Conservation (phyloP, 2,113 vertebrate species). For the Coptodon bakossiorum region DNA sequence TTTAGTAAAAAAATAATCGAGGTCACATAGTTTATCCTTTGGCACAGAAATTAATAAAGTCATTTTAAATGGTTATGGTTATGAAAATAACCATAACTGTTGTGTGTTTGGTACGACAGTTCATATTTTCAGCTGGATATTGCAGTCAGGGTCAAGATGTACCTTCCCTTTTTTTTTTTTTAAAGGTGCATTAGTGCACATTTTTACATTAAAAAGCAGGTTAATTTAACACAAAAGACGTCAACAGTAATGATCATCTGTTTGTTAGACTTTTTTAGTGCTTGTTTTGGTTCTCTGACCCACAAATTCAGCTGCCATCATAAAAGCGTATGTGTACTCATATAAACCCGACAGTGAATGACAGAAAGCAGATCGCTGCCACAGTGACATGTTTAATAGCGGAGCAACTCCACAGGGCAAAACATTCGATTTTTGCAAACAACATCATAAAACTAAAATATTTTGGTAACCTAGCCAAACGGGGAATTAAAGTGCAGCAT, state of each 20-base stretch:
- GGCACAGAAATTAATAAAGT: not conserved
- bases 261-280: not conserved
- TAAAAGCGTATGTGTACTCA: not conserved
- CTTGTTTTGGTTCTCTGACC: not conserved
- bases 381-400: not conserved
- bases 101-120: not conserved
- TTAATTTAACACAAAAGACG: not conserved
- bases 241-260: not conserved
- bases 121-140: not conserved
- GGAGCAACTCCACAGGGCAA: not conserved
- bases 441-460: not conserved
- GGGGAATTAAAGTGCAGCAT: not conserved
- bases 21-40: not conserved
- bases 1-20: not conserved
- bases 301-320: not conserved
- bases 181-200: not conserved
- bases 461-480: not conserved
- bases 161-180: not conserved
- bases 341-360: not conserved
- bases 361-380: not conserved
- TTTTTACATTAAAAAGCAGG: not conserved
- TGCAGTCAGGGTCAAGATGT: accelerated
- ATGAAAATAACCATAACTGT: not conserved
- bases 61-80: not conserved
- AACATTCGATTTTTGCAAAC: not conserved